Evolutionary conservation across 2,888 invertebrate genomes (phyloP).

Genomic region (Nomada ruficornis): DNA sequence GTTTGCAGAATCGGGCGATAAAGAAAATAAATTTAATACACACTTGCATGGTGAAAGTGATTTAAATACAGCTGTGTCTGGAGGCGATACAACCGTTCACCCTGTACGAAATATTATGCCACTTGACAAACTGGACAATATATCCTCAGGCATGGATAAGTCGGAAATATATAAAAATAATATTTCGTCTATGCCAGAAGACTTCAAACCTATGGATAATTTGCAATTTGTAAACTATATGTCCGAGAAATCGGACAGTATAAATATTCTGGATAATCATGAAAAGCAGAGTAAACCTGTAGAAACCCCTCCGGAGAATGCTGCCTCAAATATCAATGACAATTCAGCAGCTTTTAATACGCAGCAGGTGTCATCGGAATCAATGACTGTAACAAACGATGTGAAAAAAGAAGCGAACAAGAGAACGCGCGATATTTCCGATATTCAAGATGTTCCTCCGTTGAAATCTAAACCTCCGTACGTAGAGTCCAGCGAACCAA

Average conservation of each 20-base stretch:
- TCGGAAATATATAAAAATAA: constrained; percentile 51
- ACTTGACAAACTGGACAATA: constrained; percentile 58
- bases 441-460: constrained; percentile 73
- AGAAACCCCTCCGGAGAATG: constrained; percentile 33
- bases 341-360: constrained; percentile 13
- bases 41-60: constrained; percentile 47
- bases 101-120: constrained; percentile 36
- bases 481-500: constrained; percentile 53
- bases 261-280: constrained; percentile 44
- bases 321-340: constrained; percentile 28
- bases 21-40: constrained; percentile 49
- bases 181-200: constrained; percentile 40
- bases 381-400: constrained; percentile 56
- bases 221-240: constrained; percentile 51
- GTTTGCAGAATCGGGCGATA: constrained; percentile 26
- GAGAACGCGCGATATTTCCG: constrained; percentile 63
- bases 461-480: constrained; percentile 71
- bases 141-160: constrained; percentile 36
- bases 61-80: constrained; percentile 42
- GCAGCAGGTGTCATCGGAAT: constrained; percentile 39
- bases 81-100: constrained; percentile 31
- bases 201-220: constrained; percentile 47
- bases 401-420: constrained; percentile 73
- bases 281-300: constrained; percentile 51
- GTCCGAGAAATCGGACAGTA: constrained; percentile 46